Conservation (phyloP, 1,140 invertebrate genomes). For the Drosophila pandora region DNA sequence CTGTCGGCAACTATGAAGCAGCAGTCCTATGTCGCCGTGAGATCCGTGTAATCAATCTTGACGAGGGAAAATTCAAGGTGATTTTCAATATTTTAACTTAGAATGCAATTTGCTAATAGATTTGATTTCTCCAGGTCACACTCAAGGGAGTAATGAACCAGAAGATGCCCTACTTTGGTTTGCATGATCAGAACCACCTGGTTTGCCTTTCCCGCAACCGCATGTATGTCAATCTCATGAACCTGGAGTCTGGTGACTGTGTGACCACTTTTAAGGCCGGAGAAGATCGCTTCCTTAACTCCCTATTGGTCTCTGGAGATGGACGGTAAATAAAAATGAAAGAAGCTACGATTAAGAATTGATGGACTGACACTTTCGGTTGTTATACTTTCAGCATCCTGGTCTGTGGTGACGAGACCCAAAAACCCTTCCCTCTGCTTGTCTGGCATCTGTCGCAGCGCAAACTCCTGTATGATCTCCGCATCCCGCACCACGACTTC, state of each 20-base stretch:
- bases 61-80: conserved; percentile 86
- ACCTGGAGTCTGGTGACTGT: conserved; percentile 90
- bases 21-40: conserved; percentile 92
- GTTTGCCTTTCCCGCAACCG: conserved; percentile 93
- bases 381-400: conserved; percentile 86
- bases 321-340: conserved; percentile 86
- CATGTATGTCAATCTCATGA: conserved; percentile 96
- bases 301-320: conserved; percentile 93
- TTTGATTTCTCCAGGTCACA: conserved; percentile 79
- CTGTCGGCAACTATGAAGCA: conserved; percentile 89
- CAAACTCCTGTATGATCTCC: conserved; percentile 93
- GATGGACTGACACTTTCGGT: not conserved
- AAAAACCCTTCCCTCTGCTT: conserved; percentile 94
- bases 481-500: conserved; percentile 95
- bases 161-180: conserved; percentile 94
- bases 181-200: conserved; percentile 91
- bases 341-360: not conserved
- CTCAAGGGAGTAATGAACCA: conserved; percentile 96
- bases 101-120: not conserved
- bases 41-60: conserved; percentile 91
- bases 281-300: conserved; percentile 94
- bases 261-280: conserved; percentile 95
- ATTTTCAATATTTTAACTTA: not conserved
- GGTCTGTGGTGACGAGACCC: conserved; percentile 95
- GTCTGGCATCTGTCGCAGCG: conserved; percentile 94